These are phyloP conservation scores for Microlaimidae sp. DNA, from an alignment of 2,888 invertebrate genomes.

Conservation along the genomic window DNA sequence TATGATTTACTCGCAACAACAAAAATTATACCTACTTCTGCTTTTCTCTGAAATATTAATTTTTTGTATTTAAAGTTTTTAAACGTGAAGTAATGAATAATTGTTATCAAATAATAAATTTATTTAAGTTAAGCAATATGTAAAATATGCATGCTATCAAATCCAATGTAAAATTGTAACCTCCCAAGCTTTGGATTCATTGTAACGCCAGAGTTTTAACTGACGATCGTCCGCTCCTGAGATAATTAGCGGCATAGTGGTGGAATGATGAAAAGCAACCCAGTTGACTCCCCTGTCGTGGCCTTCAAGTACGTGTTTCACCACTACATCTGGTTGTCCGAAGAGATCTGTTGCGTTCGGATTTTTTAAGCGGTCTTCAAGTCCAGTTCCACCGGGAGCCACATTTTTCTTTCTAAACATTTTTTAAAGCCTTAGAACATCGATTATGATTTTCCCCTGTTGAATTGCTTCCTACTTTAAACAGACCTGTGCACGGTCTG, in stretches of 20 bases:
- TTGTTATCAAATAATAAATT: too few species aligned
- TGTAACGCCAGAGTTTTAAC: constrained; percentile 72
- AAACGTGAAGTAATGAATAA: too few species aligned
- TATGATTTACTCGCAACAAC: not conserved
- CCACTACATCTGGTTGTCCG: constrained; percentile 46
- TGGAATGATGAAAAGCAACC: constrained; percentile 88
- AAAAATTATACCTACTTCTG: not conserved
- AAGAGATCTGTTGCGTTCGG: constrained; percentile 67
- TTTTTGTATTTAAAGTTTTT: too few species aligned
- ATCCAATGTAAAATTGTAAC: too few species aligned
- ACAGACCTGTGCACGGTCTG: too few species aligned
- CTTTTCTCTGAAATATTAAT: not conserved
- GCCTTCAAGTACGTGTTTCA: constrained; percentile 43
- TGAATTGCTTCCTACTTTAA: too few species aligned
- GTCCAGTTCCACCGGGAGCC: constrained; percentile 75
- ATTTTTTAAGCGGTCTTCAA: constrained; percentile 60
- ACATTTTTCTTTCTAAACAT: constrained; percentile 88
- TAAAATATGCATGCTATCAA: too few species aligned
- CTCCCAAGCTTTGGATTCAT: constrained; percentile 68
- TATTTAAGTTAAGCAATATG: too few species aligned
- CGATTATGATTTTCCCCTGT: too few species aligned
- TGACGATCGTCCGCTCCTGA: constrained; percentile 97
- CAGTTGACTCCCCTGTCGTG: constrained; percentile 97
- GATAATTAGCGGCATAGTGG: constrained; percentile 82
- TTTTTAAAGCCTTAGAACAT: constrained; percentile 37